Evolutionary conservation across 2,797 vertebrate species (phyloP).

Genomic region (Coilia nasus): DNA sequence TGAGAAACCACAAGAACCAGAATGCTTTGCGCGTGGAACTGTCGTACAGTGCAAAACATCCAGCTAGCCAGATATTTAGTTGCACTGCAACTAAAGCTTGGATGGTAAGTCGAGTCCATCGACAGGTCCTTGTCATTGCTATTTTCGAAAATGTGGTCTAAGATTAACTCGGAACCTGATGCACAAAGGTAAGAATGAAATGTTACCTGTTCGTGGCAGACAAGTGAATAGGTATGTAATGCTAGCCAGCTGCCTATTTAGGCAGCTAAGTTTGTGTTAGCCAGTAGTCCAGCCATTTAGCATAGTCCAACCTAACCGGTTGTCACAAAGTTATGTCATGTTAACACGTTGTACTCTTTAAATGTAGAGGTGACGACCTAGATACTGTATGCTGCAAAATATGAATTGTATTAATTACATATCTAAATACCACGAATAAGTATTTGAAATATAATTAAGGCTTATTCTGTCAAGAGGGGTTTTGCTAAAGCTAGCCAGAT

Average conservation of each 20-base stretch:
- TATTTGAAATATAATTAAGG: neutral
- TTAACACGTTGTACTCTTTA: neutral
- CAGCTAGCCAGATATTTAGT: neutral
- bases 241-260: neutral
- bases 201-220: neutral
- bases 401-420: neutral
- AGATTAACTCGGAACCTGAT: neutral
- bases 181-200: neutral
- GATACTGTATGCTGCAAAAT: neutral
- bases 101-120: neutral
- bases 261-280: neutral
- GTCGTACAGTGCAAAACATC: constrained; percentile 18
- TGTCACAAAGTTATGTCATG: constrained; percentile 1
- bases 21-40: constrained; percentile 4
- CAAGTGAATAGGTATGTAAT: neutral
- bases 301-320: neutral
- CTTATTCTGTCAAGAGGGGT: neutral
- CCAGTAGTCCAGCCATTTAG: constrained; percentile 27
- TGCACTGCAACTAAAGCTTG: constrained; percentile 2
- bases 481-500: constrained; percentile 9
- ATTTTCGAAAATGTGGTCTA: constrained; percentile 8
- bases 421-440: neutral
- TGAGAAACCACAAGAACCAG: constrained; percentile 5
- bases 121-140: constrained; percentile 8
- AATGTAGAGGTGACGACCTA: neutral